Evolutionary conservation across 2,797 vertebrate species (phyloP).

Genomic region (Amblyraja radiata): DNA sequence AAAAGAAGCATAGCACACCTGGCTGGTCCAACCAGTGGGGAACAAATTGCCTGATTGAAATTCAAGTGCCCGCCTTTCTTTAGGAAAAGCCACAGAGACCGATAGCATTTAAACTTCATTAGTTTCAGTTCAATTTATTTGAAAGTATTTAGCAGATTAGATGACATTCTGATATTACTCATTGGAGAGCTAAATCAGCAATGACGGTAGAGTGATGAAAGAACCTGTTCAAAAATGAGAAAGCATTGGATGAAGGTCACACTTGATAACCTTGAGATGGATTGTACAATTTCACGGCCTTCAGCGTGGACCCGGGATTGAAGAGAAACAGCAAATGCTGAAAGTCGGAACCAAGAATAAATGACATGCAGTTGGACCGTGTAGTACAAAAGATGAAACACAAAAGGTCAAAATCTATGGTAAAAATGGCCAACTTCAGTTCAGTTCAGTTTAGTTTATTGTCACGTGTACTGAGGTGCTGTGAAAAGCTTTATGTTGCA

Average conservation of each 20-base stretch:
- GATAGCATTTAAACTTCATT: not conserved
- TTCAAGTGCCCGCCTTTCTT: not conserved
- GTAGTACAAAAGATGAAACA: not conserved
- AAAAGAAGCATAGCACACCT: not conserved
- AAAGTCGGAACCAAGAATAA: not conserved
- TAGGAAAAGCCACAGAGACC: not conserved
- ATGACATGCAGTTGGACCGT: not conserved
- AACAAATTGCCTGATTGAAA: slow-evolving; percentile 12
- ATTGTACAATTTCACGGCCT: not conserved
- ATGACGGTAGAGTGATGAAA: not conserved
- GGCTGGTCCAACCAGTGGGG: not conserved
- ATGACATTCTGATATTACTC: not conserved
- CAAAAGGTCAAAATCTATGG: not conserved
- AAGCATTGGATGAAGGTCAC: not conserved
- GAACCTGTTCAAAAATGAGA: not conserved
- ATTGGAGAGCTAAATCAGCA: not conserved
- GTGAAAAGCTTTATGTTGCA: no score
- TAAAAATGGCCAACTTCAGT: not conserved
- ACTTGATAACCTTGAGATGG: not conserved
- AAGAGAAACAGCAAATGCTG: not conserved
- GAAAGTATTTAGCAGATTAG: slow-evolving; percentile 25
- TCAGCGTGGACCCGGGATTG: not conserved
- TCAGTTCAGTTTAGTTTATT: no score
- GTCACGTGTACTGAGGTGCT: no score
- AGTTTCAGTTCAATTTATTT: slow-evolving; percentile 5